Base-by-base conservation (phyloP, 2,113 vertebrate genomes). In the Myxocyprinus asiaticus region DNA sequence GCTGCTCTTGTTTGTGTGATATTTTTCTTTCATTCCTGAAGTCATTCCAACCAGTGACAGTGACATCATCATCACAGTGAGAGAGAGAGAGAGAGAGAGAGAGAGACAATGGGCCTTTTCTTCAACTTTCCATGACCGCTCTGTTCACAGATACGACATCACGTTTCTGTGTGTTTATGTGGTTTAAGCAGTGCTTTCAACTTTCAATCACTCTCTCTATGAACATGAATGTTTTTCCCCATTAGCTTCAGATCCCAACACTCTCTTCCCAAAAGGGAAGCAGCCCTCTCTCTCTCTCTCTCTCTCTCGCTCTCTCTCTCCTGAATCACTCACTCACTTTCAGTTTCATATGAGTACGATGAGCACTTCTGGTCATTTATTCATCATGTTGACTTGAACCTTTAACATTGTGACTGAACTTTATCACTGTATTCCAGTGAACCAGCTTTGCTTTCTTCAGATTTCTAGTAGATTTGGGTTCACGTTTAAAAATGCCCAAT, bases 221-320 rank as follows among this genome's bases (percentile, higher is more conserved):
- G 80, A 83, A 79, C 80, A 83, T 9, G 22, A 77, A 63, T 45
- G n/a, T 72, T 58, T 83, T 76, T 55, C 79, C 78, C 84, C 9
- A 22, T 5, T 9, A 3, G 48, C 22, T 59, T 33, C 55, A 58
- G 15, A 84, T 73, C 76, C 45, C 80, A 61, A 70, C 70, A 78
- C 62, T 43, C 33, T 58, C 70, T 84, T 83, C 78, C 76, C 76
- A 84, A 81, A 83, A 82, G 75, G 59, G 81, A 79, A 82, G 80
- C 76, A 22, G 8, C 22, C 64, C 56, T 44, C 61, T 67, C 43
- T 47, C 15, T 22, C 65, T 14, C 17, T 44, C 14, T 75, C 44
- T 45, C 11, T 44, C 8, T 58, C 43, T 43, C 53, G 7, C 64
- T 66, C 63, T 66, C 22, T 12, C 7, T 66, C 22, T 17, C 64